A percentile compares a stretch with the other conserved stretches of the same genome.
These are phyloP conservation scores for Rotaria macrura DNA, from an alignment of 2,888 invertebrate genomes.

Conservation along the genomic window DNA sequence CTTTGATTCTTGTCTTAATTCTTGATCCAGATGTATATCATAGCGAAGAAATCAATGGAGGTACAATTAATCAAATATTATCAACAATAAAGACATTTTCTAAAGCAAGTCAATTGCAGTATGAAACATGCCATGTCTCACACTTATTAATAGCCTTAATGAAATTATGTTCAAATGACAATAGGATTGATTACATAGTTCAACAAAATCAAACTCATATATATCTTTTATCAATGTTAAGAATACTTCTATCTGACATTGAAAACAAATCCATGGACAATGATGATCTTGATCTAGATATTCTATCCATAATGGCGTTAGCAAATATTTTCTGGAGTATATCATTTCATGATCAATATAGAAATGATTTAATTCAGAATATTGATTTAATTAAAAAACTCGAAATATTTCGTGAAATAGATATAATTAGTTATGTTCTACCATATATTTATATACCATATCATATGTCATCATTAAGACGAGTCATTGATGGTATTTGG, in stretches of 20 bases:
- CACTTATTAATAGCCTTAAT: neutral
- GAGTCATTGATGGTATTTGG: neutral
- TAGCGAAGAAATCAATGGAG: neutral
- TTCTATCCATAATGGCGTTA: neutral
- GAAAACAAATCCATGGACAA: too few relatives aligned
- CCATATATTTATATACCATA: neutral
- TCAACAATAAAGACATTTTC: too few relatives aligned
- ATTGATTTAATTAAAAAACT: neutral
- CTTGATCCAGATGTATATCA: neutral
- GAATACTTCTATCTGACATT: too few relatives aligned
- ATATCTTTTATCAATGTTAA: neutral
- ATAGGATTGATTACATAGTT: neutral
- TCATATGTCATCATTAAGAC: neutral
- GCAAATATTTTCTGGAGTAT: neutral
- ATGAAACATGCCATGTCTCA: neutral
- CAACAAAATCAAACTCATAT: neutral
- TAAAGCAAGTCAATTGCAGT: too few relatives aligned
- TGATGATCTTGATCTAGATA: too few relatives aligned
- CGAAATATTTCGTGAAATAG: neutral
- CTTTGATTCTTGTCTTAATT: neutral
- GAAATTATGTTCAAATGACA: neutral
- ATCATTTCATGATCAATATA: neutral
- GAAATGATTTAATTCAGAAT: neutral
- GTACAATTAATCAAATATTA: too few relatives aligned
- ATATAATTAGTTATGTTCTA: neutral